phyloP scores from a whole-genome alignment of 92 coral and sea anemone genomes.

The Epizoanthus ramosus region DNA sequence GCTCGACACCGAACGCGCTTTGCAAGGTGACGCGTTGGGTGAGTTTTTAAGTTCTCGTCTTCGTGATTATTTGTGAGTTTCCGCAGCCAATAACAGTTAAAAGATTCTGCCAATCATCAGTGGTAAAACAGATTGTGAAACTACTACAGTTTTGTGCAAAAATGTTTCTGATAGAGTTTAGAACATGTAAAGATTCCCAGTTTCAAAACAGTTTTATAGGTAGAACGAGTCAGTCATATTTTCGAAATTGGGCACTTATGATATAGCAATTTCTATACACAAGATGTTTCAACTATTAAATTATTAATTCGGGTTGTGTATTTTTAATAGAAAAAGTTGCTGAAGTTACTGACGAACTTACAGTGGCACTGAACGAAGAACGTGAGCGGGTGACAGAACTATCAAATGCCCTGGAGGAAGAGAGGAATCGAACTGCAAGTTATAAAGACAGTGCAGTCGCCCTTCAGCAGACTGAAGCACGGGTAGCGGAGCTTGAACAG shows the following conservation, averaged over 20 bases:
- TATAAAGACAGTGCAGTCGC: neutral
- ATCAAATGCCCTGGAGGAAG: slow-evolving; percentile 74
- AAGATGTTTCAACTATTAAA: neutral
- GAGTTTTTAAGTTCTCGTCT: neutral
- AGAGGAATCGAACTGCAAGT: slow-evolving; percentile 6
- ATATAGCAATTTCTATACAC: no score
- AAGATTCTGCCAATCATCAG: no score
- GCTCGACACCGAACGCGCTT: slow-evolving; percentile 72
- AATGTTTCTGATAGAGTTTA: no score
- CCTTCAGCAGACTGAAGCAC: slow-evolving; percentile 14
- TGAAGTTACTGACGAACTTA: slow-evolving; percentile 69
- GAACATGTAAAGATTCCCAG: neutral
- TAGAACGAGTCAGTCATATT: neutral
- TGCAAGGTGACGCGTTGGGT: slow-evolving; percentile 80
- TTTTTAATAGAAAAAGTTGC: slow-evolving; percentile 72
- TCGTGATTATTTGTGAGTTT: neutral
- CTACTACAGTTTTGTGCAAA: no score
- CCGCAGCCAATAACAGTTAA: no score
- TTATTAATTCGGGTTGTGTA: neutral
- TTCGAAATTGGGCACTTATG: neutral
- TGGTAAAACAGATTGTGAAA: no score
- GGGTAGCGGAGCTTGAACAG: slow-evolving; percentile 30
- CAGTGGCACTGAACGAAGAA: slow-evolving; percentile 70
- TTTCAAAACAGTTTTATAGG: neutral
- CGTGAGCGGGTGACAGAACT: slow-evolving; percentile 68